Evolutionary conservation across 1,140 invertebrate genomes (phyloP).

Genomic region (Drosophila chauvacae): DNA sequence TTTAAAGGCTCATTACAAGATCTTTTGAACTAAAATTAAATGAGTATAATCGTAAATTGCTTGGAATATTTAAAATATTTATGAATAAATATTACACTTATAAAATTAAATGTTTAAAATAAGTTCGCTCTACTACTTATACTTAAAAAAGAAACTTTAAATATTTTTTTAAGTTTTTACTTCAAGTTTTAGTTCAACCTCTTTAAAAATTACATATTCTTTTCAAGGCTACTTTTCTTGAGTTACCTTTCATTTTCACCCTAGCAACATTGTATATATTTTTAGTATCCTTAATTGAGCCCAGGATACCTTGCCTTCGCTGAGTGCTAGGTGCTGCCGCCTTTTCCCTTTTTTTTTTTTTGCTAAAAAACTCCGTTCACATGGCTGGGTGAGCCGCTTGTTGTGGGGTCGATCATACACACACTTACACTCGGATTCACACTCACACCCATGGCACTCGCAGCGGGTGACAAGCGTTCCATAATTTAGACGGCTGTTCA

Average conservation of each 20-base stretch:
- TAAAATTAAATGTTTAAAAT: too few relatives aligned
- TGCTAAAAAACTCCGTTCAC: conserved; percentile 21
- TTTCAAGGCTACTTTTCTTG: not conserved
- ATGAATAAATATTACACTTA: not conserved
- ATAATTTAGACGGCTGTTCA: conserved; percentile 82
- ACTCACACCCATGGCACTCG: conserved; percentile 50
- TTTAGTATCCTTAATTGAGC: not conserved
- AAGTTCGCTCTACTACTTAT: too few relatives aligned
- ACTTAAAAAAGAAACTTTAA: too few relatives aligned
- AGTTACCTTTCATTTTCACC: not conserved
- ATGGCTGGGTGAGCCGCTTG: conserved; percentile 18
- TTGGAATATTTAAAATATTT: not conserved
- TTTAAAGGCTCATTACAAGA: not conserved
- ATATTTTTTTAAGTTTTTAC: too few relatives aligned
- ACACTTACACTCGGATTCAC: conserved; percentile 26
- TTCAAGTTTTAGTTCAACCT: too few relatives aligned
- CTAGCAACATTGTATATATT: conserved; percentile 2
- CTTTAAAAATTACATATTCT: not conserved
- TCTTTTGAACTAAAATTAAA: conserved; percentile 1
- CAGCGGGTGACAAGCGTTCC: conserved; percentile 83
- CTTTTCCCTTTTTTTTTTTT: not conserved
- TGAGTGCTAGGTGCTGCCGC: not conserved
- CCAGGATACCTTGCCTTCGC: conserved; percentile 7
- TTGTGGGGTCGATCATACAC: conserved; percentile 48
- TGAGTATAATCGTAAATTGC: not conserved